Evolutionary conservation across 2,888 invertebrate genomes (phyloP).

Genomic region (Fragum sueziense): DNA sequence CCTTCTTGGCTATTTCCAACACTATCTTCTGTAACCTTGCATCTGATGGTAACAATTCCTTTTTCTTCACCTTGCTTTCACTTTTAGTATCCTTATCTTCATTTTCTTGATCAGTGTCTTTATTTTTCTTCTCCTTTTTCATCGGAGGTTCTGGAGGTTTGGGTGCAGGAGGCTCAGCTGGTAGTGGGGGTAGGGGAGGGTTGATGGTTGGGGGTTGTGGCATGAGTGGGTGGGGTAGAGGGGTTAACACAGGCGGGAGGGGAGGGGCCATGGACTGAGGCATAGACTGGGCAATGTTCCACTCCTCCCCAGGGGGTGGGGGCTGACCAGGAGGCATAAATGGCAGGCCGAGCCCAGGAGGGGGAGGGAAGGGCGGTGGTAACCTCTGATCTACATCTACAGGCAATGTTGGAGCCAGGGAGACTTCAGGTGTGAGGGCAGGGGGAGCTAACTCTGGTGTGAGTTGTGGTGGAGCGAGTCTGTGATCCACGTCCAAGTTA

Average conservation of each 20-base stretch:
- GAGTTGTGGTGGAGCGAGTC: conserved; percentile 23
- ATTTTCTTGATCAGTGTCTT: neutral
- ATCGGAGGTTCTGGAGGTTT: conserved; percentile 50
- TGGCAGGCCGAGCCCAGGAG: conserved; percentile 35
- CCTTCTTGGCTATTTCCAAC: conserved; percentile 49
- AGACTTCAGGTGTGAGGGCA: conserved; percentile 34
- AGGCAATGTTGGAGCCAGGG: conserved; percentile 26
- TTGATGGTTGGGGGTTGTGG: conserved; percentile 26
- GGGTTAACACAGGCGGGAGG: conserved; percentile 29
- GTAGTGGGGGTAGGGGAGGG: conserved; percentile 42
- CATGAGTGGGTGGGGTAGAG: conserved; percentile 29
- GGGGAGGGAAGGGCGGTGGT: conserved; percentile 32
- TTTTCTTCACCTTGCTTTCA: conserved; percentile 37
- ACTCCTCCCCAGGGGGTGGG: conserved; percentile 65
- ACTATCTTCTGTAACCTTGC: conserved; percentile 51
- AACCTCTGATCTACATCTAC: conserved; percentile 62
- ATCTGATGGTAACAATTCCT: conserved; percentile 44
- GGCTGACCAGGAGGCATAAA: conserved; percentile 55
- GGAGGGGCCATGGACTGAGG: conserved; percentile 54
- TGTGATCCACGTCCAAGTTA: conserved; percentile 42
- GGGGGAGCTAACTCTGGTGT: neutral
- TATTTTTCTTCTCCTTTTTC: conserved; percentile 36
- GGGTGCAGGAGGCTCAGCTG: conserved; percentile 51
- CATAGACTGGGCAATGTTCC: conserved; percentile 29
- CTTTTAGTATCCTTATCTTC: conserved; percentile 29